A percentile compares a stretch with the other conserved stretches of the same genome.
phyloP scores from a whole-genome alignment of 2,888 invertebrate species.

The Ypsolopha sequella region DNA sequence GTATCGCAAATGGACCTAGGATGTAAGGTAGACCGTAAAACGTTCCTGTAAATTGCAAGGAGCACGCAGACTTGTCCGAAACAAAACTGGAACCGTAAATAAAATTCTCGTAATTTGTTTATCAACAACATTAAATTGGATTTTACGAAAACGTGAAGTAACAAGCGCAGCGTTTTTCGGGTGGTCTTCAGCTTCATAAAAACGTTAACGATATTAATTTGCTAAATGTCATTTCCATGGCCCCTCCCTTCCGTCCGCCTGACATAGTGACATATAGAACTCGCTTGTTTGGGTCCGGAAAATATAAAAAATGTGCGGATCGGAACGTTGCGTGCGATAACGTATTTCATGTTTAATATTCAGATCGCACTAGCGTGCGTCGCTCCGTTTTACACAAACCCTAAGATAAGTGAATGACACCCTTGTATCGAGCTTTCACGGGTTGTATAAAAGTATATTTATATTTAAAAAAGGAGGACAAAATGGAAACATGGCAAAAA shows the following conservation, averaged over 20 bases:
- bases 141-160: too few relatives aligned
- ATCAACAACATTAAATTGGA: too few relatives aligned
- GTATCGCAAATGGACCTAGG: too few relatives aligned
- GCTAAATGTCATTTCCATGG: conserved; percentile 2
- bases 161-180: too few relatives aligned
- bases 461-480: neutral
- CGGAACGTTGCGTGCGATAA: conserved; percentile 20
- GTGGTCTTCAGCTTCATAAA: neutral
- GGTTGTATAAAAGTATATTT: neutral
- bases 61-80: too few relatives aligned
- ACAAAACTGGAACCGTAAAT: too few relatives aligned
- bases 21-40: too few relatives aligned
- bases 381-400: neutral
- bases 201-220: conserved; percentile 1
- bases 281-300: conserved; percentile 14
- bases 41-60: too few relatives aligned
- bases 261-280: conserved; percentile 14
- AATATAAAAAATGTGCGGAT: conserved; percentile 8
- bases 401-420: neutral
- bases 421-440: neutral
- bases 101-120: too few relatives aligned
- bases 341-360: conserved; percentile 18
- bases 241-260: conserved; percentile 8
- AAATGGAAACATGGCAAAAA: neutral
- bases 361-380: neutral